Evolutionary conservation across 2,113 vertebrate genomes (phyloP).

Genomic region (Ptyas mucosa): DNA sequence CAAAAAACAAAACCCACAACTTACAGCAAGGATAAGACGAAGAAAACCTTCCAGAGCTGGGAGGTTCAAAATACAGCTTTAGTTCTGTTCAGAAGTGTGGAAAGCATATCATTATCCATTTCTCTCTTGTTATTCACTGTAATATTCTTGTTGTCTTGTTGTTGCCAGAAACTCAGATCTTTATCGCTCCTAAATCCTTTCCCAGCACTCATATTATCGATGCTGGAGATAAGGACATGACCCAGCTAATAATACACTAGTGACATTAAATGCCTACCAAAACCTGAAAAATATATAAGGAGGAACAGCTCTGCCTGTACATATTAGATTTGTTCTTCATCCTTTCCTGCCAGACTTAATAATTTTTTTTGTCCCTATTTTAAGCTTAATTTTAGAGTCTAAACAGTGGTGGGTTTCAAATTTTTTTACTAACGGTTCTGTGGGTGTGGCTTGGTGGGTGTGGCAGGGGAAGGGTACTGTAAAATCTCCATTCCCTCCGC

Average conservation of each 20-base stretch:
- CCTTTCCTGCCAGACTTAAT: not conserved
- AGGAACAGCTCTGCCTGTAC: not conserved
- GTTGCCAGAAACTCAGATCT: conserved; percentile 20
- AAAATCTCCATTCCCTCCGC: no score
- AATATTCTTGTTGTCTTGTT: conserved; percentile 23
- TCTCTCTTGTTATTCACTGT: conserved; percentile 33
- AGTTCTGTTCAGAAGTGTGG: conserved; percentile 41
- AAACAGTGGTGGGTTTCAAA: no score
- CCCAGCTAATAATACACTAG: not conserved
- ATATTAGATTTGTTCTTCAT: not conserved
- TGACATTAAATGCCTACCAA: conserved; percentile 11
- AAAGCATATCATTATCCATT: conserved; percentile 40
- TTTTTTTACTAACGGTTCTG: no score
- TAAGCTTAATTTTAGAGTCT: not conserved
- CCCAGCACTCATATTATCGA: conserved; percentile 18
- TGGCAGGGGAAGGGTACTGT: no score
- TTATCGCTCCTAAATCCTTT: conserved; percentile 31
- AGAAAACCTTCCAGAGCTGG: conserved; percentile 25
- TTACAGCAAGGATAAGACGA: conserved; percentile 43
- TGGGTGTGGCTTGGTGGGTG: no score
- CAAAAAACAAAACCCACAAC: conserved; percentile 37
- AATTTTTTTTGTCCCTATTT: not conserved
- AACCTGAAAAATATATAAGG: conserved; percentile 9
- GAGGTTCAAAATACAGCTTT: conserved; percentile 37
- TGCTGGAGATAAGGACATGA: conserved; percentile 16